Evolutionary conservation across 1,140 invertebrate genomes (phyloP), one percentile per base, ranked within the genome.

Genomic region (Eciton burchellii): DNA sequence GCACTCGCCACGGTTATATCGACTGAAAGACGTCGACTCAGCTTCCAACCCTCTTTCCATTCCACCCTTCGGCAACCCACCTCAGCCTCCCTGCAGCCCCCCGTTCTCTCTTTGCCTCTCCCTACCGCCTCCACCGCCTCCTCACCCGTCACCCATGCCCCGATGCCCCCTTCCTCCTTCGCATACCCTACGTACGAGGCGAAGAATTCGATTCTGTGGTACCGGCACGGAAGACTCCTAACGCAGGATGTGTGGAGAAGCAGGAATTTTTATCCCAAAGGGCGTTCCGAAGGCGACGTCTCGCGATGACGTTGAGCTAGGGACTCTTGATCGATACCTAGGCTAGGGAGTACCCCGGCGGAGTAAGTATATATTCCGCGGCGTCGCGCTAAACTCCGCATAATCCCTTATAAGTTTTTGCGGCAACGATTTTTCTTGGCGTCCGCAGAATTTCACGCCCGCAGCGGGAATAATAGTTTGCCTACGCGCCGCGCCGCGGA

Each of bases 21-120:
- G 84, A 86, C 85, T 88, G 90, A 92, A 92, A 93, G 90, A 91
- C 90, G 91, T 92, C 91, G 92, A 93, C 91, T 92, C 92, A 93
- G 92, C 92, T 92, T 90, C 86, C 90, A 89, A 84, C 68, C 86
- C 87, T 70, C 86, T 84, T 89, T 90, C 89, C 87, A 87, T 86
- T 83, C 87, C 87, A 73, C 83, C 89, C 66, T 89, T 87, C 57
- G 65, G 81, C 74, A 54, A 65, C 86, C 84, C 82, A 26, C 63
- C 68, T 70, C n/a, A n/a, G 45, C 29, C 19, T n/a, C n/a, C n/a
- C n/a, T n/a, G n/a, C n/a, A n/a, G n/a, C n/a, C n/a, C n/a, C n/a
- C n/a, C n/a, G n/a, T n/a, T n/a, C n/a, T n/a, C n/a, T n/a, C n/a
- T n/a, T n/a, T n/a, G n/a, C n/a, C n/a, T n/a, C n/a, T n/a, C n/a